Evolutionary conservation across 2,888 invertebrate genomes (phyloP).

Genomic region (Pseudococcus jackbeardsleyi): DNA sequence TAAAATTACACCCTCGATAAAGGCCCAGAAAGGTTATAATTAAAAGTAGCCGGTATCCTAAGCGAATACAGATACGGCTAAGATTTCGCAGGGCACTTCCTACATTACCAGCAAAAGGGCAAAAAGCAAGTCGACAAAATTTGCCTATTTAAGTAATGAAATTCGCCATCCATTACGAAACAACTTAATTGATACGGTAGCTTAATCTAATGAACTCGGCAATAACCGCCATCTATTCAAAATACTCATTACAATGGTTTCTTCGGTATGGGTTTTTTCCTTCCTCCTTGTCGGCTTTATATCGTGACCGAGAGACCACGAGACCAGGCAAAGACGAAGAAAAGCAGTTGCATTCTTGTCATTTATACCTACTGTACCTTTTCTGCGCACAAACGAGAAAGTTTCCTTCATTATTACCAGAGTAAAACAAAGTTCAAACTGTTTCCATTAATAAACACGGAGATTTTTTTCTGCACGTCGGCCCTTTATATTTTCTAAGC

Average conservation of each 20-base stretch:
- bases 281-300: not conserved
- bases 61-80: too few relatives aligned
- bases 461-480: not conserved
- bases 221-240: slow-evolving; percentile 36
- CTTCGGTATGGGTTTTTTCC: not conserved
- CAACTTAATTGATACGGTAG: slow-evolving; percentile 50
- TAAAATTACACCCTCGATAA: too few relatives aligned
- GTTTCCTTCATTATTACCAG: slow-evolving; percentile 38
- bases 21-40: too few relatives aligned
- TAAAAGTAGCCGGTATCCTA: too few relatives aligned
- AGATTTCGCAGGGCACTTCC: too few relatives aligned
- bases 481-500: not conserved
- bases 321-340: not conserved
- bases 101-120: not conserved
- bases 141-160: slow-evolving; percentile 37
- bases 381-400: slow-evolving; percentile 11
- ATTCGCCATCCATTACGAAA: slow-evolving; percentile 44
- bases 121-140: slow-evolving; percentile 28
- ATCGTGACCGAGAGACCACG: not conserved
- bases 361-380: slow-evolving; percentile 25
- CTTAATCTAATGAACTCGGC: slow-evolving; percentile 45
- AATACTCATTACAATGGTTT: slow-evolving; percentile 39
- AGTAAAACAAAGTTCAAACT: slow-evolving; percentile 54
- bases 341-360: slow-evolving; percentile 35
- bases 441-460: slow-evolving; percentile 53